Conservation (phyloP, 2,797 vertebrate genomes). For the Alca torda region DNA sequence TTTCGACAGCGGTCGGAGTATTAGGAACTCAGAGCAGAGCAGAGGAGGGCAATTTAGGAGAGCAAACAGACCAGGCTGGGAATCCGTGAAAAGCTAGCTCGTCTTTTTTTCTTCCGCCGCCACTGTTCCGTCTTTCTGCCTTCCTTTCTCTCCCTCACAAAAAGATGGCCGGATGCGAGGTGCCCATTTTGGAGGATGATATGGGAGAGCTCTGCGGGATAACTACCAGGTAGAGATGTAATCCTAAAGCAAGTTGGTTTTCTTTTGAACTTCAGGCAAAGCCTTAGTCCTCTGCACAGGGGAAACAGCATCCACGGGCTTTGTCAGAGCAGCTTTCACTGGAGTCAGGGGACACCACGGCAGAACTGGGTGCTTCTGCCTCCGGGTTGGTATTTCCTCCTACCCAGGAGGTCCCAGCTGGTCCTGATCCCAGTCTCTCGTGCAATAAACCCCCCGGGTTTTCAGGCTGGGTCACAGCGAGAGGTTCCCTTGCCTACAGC, state of each 20-base stretch:
- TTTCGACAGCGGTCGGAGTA: background rate
- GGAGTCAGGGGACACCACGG: no score
- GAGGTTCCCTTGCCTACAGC: background rate
- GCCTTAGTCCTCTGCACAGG: no score
- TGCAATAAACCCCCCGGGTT: background rate
- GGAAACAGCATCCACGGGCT: background rate
- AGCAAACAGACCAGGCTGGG: background rate
- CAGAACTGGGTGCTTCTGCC: background rate
- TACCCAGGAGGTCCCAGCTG: background rate
- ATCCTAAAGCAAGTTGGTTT: background rate
- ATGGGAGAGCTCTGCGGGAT: background rate
- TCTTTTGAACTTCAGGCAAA: background rate
- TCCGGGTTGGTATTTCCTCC: background rate
- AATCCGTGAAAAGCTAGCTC: background rate
- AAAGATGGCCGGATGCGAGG: background rate
- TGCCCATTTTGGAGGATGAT: background rate
- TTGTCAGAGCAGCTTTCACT: background rate
- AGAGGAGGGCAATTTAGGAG: background rate
- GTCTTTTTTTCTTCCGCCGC: background rate
- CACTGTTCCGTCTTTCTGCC: background rate
- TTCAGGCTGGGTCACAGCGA: background rate
- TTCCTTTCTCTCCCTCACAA: background rate
- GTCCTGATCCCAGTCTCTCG: rapidly evolving
- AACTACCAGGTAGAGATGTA: background rate
- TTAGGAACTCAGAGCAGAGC: background rate